Percentiles rank a stretch among this genome's conserved stretches.
phyloP scores from a whole-genome alignment of 2,888 invertebrate species.

The Drosophila nr. fundita region DNA sequence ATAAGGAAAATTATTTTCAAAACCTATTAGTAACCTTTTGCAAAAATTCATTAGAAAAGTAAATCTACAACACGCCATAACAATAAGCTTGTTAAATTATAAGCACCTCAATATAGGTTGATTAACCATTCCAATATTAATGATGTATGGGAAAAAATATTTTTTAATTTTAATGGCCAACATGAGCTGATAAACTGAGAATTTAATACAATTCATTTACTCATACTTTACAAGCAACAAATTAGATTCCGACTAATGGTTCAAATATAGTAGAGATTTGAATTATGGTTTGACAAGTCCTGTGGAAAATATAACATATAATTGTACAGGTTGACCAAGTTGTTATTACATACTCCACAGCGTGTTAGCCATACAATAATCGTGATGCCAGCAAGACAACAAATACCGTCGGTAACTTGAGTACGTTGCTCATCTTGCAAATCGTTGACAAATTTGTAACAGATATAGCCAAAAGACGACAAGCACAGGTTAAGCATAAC shows the following conservation, averaged over 20 bases:
- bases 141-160: not conserved
- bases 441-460: constrained; percentile 21
- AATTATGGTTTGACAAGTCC: constrained; percentile 51
- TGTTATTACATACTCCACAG: constrained; percentile 39
- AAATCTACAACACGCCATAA: not conserved
- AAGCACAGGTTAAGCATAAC: constrained; percentile 49
- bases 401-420: not conserved
- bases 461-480: not conserved
- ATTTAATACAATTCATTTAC: not conserved
- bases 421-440: constrained; percentile 7
- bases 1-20: not conserved
- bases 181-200: not conserved
- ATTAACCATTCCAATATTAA: not conserved
- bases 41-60: not conserved
- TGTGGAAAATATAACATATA: constrained; percentile 11
- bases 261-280: constrained; percentile 65
- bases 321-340: not conserved
- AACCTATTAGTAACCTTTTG: not conserved
- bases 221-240: not conserved
- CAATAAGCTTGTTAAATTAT: not conserved
- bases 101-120: not conserved
- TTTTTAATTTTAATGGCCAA: not conserved
- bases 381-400: not conserved
- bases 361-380: constrained; percentile 18
- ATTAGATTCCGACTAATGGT: not conserved